A percentile compares a stretch with the other conserved stretches of the same genome.
Conservation (phyloP, 2,113 vertebrate genomes). For the Cryptomyrus ogoouensis region DNA sequence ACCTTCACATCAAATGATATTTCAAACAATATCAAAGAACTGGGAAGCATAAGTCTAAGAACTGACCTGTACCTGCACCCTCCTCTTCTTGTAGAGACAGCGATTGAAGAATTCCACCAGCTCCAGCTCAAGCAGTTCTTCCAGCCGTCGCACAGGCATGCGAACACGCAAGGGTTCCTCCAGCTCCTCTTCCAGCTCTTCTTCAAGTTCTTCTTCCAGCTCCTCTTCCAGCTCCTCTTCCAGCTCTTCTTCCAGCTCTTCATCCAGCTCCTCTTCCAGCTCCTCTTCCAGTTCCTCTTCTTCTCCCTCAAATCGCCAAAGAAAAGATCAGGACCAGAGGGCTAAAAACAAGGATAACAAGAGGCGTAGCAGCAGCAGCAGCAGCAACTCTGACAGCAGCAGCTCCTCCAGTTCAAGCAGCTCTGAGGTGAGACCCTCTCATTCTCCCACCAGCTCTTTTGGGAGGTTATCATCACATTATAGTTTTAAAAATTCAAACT, state of each 20-base stretch:
- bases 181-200: constrained; percentile 16
- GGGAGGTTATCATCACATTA: neutral
- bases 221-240: no score
- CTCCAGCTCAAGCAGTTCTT: constrained; percentile 27
- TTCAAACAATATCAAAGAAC: neutral
- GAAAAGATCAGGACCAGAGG: neutral
- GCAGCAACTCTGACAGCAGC: neutral
- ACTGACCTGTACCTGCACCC: neutral
- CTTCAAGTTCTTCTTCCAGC: neutral
- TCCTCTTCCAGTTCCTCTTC: neutral
- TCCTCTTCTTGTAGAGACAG: neutral
- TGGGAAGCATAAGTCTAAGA: neutral
- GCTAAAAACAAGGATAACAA: neutral
- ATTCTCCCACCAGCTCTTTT: neutral
- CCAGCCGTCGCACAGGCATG: neutral
- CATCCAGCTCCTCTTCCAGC: no score
- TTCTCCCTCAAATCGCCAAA: neutral
- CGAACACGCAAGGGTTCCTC: neutral
- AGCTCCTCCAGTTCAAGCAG: neutral
- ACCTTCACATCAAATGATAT: neutral
- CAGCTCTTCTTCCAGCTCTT: no score
- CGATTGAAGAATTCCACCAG: constrained; percentile 30
- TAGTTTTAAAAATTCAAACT: neutral
- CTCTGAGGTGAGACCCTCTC: neutral
- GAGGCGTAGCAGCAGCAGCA: neutral